Evolutionary conservation across 2,113 vertebrate species (phyloP).

Genomic region (Petaurus breviceps): DNA sequence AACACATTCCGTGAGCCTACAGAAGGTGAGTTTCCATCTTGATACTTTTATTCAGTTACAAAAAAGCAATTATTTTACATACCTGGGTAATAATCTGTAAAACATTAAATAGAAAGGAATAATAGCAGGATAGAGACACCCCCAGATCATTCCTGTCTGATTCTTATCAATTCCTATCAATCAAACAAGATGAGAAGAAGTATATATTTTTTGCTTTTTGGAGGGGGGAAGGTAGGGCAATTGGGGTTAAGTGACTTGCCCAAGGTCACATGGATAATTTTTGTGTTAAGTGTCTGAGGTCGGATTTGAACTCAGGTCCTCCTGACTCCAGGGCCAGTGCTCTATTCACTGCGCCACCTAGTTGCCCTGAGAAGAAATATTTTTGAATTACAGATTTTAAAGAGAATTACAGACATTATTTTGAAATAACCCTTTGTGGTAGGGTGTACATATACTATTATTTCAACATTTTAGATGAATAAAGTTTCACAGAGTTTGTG

Average conservation of each 20-base stretch:
- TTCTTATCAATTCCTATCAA: background rate
- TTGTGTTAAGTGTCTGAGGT: too few relatives aligned
- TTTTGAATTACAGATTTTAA: background rate
- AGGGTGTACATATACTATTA: background rate
- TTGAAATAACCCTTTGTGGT: background rate
- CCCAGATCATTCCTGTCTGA: background rate
- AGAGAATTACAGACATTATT: background rate
- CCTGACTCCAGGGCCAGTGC: too few relatives aligned
- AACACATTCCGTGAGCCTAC: background rate
- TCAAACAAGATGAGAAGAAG: background rate
- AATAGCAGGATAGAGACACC: background rate
- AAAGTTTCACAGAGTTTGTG: background rate
- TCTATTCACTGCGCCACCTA: too few relatives aligned
- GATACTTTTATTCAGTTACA: background rate
- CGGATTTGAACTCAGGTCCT: too few relatives aligned
- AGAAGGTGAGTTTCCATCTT: background rate
- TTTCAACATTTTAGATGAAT: background rate
- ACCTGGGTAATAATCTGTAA: background rate
- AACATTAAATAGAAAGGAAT: background rate
- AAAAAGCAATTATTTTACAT: background rate
- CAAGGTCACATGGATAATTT: too few relatives aligned
- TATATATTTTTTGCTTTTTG: background rate
- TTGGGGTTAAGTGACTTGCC: too few relatives aligned
- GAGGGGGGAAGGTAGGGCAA: too few relatives aligned
- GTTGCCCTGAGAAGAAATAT: too few relatives aligned